phyloP scores from a whole-genome alignment of 2,888 invertebrate genomes.

The Drosophila histrio region DNA sequence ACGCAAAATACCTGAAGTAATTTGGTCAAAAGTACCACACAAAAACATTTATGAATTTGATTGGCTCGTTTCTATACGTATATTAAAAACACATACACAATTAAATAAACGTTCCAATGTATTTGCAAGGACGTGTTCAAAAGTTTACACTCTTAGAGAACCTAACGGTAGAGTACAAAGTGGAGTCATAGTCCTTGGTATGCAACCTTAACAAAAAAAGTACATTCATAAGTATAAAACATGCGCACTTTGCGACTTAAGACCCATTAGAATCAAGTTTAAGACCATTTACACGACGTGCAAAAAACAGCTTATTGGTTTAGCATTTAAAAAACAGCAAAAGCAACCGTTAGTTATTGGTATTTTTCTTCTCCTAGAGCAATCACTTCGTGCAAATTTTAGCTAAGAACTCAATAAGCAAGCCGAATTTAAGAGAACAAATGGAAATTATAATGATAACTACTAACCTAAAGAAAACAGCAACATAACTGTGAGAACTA shows the following conservation, averaged over 20 bases:
- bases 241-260: slow-evolving; percentile 12
- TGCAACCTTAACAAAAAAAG: neutral
- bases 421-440: slow-evolving; percentile 63
- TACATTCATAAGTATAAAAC: neutral
- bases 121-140: too few relatives aligned
- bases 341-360: neutral
- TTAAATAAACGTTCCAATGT: neutral
- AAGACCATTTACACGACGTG: neutral
- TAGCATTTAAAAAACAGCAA: neutral
- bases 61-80: neutral
- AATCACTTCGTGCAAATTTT: slow-evolving; percentile 21
- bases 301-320: neutral
- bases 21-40: neutral
- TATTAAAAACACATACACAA: too few relatives aligned
- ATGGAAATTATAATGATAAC: slow-evolving; percentile 4
- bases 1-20: neutral
- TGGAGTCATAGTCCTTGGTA: slow-evolving; percentile 34
- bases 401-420: slow-evolving; percentile 35
- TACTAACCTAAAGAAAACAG: slow-evolving; percentile 24
- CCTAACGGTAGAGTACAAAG: slow-evolving; percentile 5
- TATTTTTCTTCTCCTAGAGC: neutral
- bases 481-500: slow-evolving; percentile 42
- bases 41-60: neutral
- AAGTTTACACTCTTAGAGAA: neutral
- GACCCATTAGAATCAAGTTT: slow-evolving; percentile 2